phyloP scores from a whole-genome alignment of 2,888 invertebrate species.

The Lymantria monacha region DNA sequence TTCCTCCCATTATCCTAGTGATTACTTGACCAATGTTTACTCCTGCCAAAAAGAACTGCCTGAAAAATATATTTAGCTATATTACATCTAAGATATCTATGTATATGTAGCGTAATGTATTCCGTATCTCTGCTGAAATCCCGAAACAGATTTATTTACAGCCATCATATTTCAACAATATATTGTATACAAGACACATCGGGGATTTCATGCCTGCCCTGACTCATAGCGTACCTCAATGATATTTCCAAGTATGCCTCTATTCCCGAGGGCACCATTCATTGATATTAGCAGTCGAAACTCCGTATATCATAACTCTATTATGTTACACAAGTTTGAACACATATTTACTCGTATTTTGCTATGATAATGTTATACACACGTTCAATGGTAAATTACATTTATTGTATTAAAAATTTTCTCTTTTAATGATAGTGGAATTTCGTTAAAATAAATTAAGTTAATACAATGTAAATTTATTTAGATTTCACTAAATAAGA shows the following conservation, averaged over 20 bases:
- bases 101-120: neutral
- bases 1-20: too few species aligned
- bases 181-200: constrained; percentile 24
- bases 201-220: constrained; percentile 31
- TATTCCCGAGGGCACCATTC: constrained; percentile 53
- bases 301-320: constrained; percentile 41
- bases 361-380: constrained; percentile 16
- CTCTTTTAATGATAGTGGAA: neutral
- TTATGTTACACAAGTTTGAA: constrained; percentile 30
- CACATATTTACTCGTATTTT: constrained; percentile 32
- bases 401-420: constrained; percentile 3
- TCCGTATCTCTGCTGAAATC: constrained; percentile 10
- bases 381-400: constrained; percentile 19
- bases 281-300: constrained; percentile 55
- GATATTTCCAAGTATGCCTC: constrained; percentile 38
- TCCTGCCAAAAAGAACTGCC: too few species aligned
- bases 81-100: too few species aligned
- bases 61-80: too few species aligned
- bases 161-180: constrained; percentile 19
- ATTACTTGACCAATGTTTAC: too few species aligned
- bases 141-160: constrained; percentile 25
- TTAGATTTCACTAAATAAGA: too few species aligned
- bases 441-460: neutral
- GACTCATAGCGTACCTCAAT: constrained; percentile 39
- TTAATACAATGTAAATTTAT: too few species aligned